A percentile compares a stretch with the other conserved stretches of the same genome.
phyloP scores from a whole-genome alignment of 1,140 invertebrate genomes.

The Odontomachus brunneus region DNA sequence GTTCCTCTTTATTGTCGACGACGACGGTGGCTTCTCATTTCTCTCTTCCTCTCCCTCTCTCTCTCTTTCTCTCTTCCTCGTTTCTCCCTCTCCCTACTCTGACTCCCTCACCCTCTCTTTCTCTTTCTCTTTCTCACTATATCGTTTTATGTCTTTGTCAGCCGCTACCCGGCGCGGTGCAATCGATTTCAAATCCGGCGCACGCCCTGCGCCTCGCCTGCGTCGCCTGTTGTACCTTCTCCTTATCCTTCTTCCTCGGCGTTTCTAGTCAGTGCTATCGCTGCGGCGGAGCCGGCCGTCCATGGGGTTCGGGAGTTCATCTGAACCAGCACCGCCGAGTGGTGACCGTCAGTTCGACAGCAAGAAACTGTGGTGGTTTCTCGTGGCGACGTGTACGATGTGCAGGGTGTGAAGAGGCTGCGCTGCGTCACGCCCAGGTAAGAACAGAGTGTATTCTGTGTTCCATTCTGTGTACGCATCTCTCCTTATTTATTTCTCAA shows the following conservation, averaged over 20 bases:
- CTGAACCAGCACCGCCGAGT: slow-evolving; percentile 8
- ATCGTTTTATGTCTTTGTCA: slow-evolving; percentile 38
- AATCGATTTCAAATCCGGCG: slow-evolving; percentile 70
- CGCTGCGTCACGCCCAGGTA: slow-evolving; percentile 67
- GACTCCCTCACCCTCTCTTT: neutral
- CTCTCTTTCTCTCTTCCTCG: slow-evolving; percentile 5
- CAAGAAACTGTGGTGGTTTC: neutral
- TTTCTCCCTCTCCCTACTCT: neutral
- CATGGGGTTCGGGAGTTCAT: slow-evolving; percentile 15
- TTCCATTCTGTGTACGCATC: neutral
- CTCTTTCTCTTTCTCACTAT: slow-evolving; percentile 32
- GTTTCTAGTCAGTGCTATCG: slow-evolving; percentile 64
- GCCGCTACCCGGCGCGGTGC: slow-evolving; percentile 59
- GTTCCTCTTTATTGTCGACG: neutral
- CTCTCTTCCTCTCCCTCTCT: neutral
- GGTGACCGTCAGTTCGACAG: slow-evolving; percentile 12
- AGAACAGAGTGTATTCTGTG: neutral
- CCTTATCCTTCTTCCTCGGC: slow-evolving; percentile 26
- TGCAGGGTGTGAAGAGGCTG: slow-evolving; percentile 23
- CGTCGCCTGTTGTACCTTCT: slow-evolving; percentile 51
- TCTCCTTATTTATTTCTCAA: no score
- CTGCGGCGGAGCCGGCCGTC: slow-evolving; percentile 51
- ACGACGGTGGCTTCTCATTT: neutral
- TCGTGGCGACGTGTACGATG: slow-evolving; percentile 45
- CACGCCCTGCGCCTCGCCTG: slow-evolving; percentile 62